Evolutionary conservation across 2,888 invertebrate species (phyloP), one percentile per base, ranked within the genome.

Genomic region (Acanthoscelides obtectus): DNA sequence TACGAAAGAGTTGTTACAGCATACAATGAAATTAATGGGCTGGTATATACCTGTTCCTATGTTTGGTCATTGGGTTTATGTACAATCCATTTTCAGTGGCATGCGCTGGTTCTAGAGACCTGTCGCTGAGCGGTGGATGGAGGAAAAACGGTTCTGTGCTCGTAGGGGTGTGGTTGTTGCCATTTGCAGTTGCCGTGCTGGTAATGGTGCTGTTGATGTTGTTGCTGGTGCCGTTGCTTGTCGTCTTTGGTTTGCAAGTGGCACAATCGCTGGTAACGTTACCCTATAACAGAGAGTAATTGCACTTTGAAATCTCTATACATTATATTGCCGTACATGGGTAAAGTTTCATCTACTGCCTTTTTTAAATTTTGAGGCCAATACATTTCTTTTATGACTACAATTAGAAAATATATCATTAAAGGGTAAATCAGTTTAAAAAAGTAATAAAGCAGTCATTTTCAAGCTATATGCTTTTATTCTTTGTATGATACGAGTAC

Each of bases 51-150:
- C 85, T 85, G 76, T 85, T 83, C 73, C 84, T 80, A 75, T 85
- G 85, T 65, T 77, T 79, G 72, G 88, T 90, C 93, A 95, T 94
- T 0, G 95, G 94, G 83, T 94, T 95, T 73, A 95, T 91, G 82
- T 95, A 95, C 66, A 95, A 88, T 0, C 95, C 95, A 79, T 95
- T 94, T 72, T 92, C 91, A 0, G 92, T 92, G 45, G 73, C 90
- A 75, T 87, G 87, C 82, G 78, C 81, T 0, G 85, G 82, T 77
- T 86, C 86, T 67, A 85, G 70, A 20, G 81, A 78, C 70, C 83
- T 79, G 66, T 80, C 78, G 20, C 79, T 80, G 80, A 87, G 80
- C n/a, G 92, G 93, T 2, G 91, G 92, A 87, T 94, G 94, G 22
- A 94, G 87, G 84, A 91, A 94, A 85, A 94, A 94, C 5, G 94